These are phyloP conservation scores for Nasonia longicornis DNA, from an alignment of 1,140 invertebrate genomes.

Conservation along the genomic window DNA sequence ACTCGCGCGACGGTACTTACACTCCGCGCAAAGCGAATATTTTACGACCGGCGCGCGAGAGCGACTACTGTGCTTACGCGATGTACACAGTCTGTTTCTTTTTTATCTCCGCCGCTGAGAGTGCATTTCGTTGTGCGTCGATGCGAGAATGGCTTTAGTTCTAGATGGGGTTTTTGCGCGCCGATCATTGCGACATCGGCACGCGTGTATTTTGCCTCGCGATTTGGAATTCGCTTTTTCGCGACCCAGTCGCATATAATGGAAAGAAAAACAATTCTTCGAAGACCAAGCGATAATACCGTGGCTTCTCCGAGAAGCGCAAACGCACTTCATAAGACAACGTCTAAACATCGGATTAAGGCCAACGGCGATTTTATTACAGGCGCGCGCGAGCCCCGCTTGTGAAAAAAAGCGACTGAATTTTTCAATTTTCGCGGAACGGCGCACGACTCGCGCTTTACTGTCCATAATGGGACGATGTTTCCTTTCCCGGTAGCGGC, in stretches of 20 bases:
- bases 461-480: neutral
- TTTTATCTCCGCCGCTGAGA: neutral
- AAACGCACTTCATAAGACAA: neutral
- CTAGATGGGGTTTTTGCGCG: neutral
- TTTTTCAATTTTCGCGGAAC: constrained; percentile 1
- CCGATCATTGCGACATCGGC: neutral
- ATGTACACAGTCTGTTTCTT: neutral
- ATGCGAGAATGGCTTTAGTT: neutral
- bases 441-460: neutral
- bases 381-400: neutral
- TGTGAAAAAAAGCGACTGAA: neutral
- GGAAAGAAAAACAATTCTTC: neutral
- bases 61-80: neutral
- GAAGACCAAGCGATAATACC: neutral
- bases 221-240: neutral
- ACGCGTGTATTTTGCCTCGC: neutral
- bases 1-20: neutral
- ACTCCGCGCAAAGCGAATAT: neutral
- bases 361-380: neutral
- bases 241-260: neutral
- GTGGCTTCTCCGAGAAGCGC: neutral
- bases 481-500: constrained; percentile 6
- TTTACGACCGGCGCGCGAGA: neutral
- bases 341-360: constrained; percentile 3
- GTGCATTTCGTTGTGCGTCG: neutral